Base-by-base conservation (phyloP, 2,113 vertebrate species). In the Equus przewalskii region DNA sequence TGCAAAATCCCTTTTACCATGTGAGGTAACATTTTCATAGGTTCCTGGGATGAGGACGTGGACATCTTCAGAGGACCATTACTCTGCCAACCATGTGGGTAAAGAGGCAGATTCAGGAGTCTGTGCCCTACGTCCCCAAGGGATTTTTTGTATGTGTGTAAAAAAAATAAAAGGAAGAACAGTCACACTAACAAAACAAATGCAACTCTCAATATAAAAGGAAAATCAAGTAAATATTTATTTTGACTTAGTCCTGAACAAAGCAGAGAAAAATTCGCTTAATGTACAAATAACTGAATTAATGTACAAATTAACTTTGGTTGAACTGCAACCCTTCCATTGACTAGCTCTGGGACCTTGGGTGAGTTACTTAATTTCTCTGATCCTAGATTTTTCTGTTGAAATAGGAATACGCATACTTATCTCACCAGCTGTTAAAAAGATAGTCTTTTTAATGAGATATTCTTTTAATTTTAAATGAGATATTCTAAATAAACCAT, bases 121-220 rank as follows among this genome's bases (percentile, higher is more conserved):
- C 70, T 28, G 9, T 41, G 54, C 49, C 64, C 24, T 9, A 62
- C 16, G 24, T n/a, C 64, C 21, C 64, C 26, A 75, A 58, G 62
- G n/a, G 46, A 46, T 10, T 2, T n/a, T 24, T 82, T 87, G 67
- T 33, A 10, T 99, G 51, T 33, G 10, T 99, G 97, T 62, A 97
- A 97, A 92, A 97, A 41, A 26, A 79, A 75, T 41, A 41, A 97
- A 97, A 22, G 78, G 18, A 97, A 92, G 84, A 72, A 89, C 0
- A 97, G 85, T 88, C 36, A 92, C 44, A 95, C 11, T 56, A 72
- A 15, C 65, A 70, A 0, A 89, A n/a, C 21, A 96, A 95, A n/a
- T 81, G 69, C 10, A 75, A 8, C 5, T 12, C 10, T 75, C 60
- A 76, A 30, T 62, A 54, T 7, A 93, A 78, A 92, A 67, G 64